Evolutionary conservation across 2,888 invertebrate species (phyloP).

Genomic region (Polydrusus pterygomalis): DNA sequence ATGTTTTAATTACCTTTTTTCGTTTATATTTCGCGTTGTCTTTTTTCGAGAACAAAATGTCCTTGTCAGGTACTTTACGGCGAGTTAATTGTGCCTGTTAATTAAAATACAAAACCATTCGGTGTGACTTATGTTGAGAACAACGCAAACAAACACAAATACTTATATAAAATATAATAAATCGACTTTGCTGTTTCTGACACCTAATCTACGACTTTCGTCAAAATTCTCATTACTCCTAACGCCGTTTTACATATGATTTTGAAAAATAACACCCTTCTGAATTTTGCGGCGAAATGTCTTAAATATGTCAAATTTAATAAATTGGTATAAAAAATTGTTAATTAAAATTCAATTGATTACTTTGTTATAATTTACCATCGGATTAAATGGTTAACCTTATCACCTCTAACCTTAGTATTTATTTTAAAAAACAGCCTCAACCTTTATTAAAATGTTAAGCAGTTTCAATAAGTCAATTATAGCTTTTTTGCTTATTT

Average conservation of each 20-base stretch:
- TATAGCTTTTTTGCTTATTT: too few species aligned
- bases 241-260: conserved; percentile 13
- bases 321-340: not conserved
- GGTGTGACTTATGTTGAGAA: conserved; percentile 1
- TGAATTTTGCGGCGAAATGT: not conserved
- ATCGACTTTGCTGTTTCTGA: conserved; percentile 52
- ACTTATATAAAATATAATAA: conserved; percentile 58
- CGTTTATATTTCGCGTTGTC: not conserved
- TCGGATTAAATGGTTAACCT: not conserved
- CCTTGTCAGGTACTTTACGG: conserved; percentile 9
- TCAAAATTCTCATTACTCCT: conserved; percentile 23
- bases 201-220: conserved; percentile 27
- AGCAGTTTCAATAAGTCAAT: too few species aligned
- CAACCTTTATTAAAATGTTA: too few species aligned
- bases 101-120: conserved; percentile 26
- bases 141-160: conserved; percentile 59
- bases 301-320: not conserved
- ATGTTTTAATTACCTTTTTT: not conserved
- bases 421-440: too few species aligned
- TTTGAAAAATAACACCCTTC: conserved; percentile 9
- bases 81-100: conserved; percentile 17
- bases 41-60: conserved; percentile 17
- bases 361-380: not conserved
- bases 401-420: too few species aligned
- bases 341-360: too few species aligned